Conservation (phyloP, 2,888 invertebrate species). For the Tineola bisselliella region DNA sequence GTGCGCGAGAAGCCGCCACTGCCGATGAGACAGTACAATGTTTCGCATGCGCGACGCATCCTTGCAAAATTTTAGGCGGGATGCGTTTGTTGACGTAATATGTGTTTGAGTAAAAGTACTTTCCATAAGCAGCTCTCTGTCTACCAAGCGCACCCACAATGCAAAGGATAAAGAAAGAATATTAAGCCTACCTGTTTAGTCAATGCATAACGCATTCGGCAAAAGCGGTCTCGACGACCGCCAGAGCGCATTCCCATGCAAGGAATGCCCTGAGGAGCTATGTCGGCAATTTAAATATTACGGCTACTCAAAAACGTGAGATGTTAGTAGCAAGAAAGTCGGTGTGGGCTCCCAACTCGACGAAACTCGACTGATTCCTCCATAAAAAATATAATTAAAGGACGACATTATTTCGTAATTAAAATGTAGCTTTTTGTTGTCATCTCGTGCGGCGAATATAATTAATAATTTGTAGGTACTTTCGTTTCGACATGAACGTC, state of each 20-base stretch:
- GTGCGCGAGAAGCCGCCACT: constrained; percentile 41
- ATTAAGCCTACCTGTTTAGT: constrained; percentile 24
- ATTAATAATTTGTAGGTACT: constrained; percentile 48
- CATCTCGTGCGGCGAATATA: constrained; percentile 32
- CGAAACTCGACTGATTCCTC: constrained; percentile 49
- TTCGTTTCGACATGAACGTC: constrained; percentile 37
- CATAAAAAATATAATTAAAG: constrained; percentile 48
- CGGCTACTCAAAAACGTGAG: constrained; percentile 66
- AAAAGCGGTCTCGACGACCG: constrained; percentile 59
- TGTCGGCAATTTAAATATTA: constrained; percentile 66
- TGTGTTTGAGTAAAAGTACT: constrained; percentile 45
- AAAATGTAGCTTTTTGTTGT: constrained; percentile 50
- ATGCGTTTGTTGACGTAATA: constrained; percentile 57
- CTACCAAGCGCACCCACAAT: constrained; percentile 27
- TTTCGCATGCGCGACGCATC: constrained; percentile 63
- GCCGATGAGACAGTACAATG: constrained; percentile 27
- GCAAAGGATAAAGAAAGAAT: constrained; percentile 47
- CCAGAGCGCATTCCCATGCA: constrained; percentile 62
- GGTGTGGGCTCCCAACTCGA: constrained; percentile 51
- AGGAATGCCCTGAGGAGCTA: constrained; percentile 63
- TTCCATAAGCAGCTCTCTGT: constrained; percentile 50
- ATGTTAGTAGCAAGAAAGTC: constrained; percentile 58
- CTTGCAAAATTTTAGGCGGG: constrained; percentile 68
- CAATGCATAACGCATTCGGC: constrained; percentile 57
- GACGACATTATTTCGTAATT: constrained; percentile 58